Percentiles rank a stretch among this genome's conserved stretches.
Conservation (phyloP, 1,140 invertebrate species). For the Ceratitis capitata region DNA sequence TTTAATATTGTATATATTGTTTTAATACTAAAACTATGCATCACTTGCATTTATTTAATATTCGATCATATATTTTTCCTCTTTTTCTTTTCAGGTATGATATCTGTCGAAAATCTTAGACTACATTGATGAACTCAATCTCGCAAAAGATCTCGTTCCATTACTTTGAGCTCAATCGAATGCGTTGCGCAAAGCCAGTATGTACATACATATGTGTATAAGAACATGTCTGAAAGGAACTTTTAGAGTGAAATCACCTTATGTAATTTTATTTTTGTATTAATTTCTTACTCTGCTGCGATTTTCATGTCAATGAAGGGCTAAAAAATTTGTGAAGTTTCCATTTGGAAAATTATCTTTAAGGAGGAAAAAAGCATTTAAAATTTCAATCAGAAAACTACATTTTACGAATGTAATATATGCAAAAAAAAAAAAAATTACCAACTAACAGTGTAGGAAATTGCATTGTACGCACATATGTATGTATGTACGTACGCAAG, state of each 20-base stretch:
- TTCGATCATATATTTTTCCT: not conserved
- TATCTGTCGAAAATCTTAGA: not conserved
- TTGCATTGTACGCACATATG: not conserved
- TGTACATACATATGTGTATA: too few relatives aligned
- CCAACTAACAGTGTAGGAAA: not conserved
- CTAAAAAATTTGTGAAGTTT: too few relatives aligned
- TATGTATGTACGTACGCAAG: not conserved
- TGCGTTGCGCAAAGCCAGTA: too few relatives aligned
- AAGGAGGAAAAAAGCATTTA: not conserved
- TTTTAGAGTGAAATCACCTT: too few relatives aligned
- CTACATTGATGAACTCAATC: not conserved
- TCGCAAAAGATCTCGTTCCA: not conserved
- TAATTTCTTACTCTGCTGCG: too few relatives aligned
- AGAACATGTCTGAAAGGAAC: too few relatives aligned
- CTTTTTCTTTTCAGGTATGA: not conserved
- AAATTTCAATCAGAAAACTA: not conserved
- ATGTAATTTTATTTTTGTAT: too few relatives aligned
- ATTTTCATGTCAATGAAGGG: too few relatives aligned
- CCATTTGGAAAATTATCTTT: not conserved
- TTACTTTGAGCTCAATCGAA: not conserved
- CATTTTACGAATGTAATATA: too few relatives aligned
- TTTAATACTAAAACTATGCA: too few relatives aligned
- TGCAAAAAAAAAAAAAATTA: not conserved
- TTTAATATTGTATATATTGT: too few relatives aligned
- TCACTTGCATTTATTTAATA: not conserved